Conservation (phyloP, 2,888 invertebrate species). For the Lasioglossum malachurum region DNA sequence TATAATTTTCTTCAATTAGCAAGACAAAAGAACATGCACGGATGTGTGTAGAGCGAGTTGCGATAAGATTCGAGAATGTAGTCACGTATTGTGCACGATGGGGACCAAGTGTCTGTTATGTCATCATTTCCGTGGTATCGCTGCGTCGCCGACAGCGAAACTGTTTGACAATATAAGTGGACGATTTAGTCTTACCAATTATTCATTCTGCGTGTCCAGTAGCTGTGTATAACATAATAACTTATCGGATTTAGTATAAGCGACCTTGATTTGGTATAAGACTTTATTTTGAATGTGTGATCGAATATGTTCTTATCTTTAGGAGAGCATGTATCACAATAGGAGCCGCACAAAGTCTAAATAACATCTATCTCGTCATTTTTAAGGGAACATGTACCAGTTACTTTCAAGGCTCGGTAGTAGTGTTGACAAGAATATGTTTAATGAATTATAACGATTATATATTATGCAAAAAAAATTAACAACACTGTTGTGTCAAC, state of each 20-base stretch:
- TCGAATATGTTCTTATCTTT: neutral
- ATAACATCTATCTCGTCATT: too few relatives aligned
- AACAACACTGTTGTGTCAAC: too few relatives aligned
- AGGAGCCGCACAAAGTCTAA: too few relatives aligned
- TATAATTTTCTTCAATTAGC: constrained; percentile 42
- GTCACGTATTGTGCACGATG: neutral
- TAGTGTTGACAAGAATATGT: too few relatives aligned
- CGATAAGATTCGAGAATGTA: constrained; percentile 20
- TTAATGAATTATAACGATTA: too few relatives aligned
- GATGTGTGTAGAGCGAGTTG: neutral
- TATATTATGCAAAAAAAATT: too few relatives aligned
- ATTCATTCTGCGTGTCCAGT: neutral
- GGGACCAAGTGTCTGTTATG: constrained; percentile 3
- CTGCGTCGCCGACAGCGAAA: neutral
- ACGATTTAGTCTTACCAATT: neutral
- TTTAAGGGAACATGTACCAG: too few relatives aligned
- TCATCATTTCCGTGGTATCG: neutral
- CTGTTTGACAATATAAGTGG: neutral
- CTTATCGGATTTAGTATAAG: neutral
- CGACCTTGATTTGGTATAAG: neutral
- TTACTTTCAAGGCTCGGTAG: too few relatives aligned
- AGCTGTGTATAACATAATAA: too few relatives aligned
- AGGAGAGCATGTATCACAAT: too few relatives aligned
- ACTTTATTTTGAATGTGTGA: neutral
- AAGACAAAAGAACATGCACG: constrained; percentile 23